Base-by-base conservation (phyloP, 2,888 invertebrate species). In the Autographa gamma region DNA sequence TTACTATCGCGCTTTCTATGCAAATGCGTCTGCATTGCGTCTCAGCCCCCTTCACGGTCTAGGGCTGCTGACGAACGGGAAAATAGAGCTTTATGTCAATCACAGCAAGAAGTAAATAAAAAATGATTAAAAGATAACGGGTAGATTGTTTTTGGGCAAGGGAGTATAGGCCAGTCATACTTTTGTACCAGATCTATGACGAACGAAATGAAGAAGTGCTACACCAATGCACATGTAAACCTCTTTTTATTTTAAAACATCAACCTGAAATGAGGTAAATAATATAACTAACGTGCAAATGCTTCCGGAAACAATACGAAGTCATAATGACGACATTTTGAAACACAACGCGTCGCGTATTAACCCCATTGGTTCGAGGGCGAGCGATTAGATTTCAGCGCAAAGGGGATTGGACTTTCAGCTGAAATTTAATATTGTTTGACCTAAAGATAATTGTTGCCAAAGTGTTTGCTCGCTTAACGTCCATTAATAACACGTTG, bases 11-110 rank as follows among this genome's bases (percentile, higher is more conserved):
- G 63, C 34, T 43, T 14, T 62, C 63, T 71, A 76, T 80, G 81
- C 66, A 67, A 80, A 81, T 78, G 62, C 69, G 68, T n/a, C 71
- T 77, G 75, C 73, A 71, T 52, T 75, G 71, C 80, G 72, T 69
- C 72, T 63, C 60, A 14, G 60, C 66, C 54, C 52, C 38, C 60
- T 68, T 62, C 66, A 70, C 19, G n/a, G 9, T 13, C 48, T 63
- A 71, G 71, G 66, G 68, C n/a, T 71, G 72, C 19, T 25, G 48
- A 32, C 34, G 19, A n/a, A 1, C 13, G 18, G 7, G 9, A 25
- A 56, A 56, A 25, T 59, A 3, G 31, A 16, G 6, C 18, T 34
- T 9, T 8, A 60, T 18, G 6, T 60, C 48, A n/a, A 48, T 48
- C 48, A 48, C n/a, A n/a, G 0, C n/a, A 5, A 48, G 11, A 9